phyloP scores from a whole-genome alignment of 2,888 invertebrate genomes.

The Hyppa rectilinea region DNA sequence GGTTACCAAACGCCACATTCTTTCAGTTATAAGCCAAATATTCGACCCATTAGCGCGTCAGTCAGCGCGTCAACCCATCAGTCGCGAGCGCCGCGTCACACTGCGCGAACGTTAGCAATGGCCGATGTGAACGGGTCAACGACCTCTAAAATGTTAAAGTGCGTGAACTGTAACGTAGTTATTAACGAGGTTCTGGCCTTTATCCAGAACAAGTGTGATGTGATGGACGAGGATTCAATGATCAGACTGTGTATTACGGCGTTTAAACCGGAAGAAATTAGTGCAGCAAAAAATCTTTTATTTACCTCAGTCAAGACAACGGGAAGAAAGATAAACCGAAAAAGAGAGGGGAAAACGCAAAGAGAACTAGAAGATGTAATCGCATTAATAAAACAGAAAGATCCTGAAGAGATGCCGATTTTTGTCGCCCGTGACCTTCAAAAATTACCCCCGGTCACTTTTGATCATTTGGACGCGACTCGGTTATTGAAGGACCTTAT shows the following conservation, averaged over 20 bases:
- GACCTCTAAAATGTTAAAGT: conserved; percentile 10
- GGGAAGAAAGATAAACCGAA: not conserved
- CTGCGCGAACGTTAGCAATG: not conserved
- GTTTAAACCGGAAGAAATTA: not conserved
- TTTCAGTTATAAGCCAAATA: no score
- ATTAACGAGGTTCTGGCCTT: conserved; percentile 1
- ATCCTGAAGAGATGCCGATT: conserved; percentile 8
- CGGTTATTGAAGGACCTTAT: not conserved
- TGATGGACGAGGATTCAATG: conserved; percentile 6
- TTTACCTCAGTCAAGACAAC: not conserved
- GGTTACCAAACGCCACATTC: no score
- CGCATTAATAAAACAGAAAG: conserved; percentile 3
- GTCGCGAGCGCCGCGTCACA: not conserved
- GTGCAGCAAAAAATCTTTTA: no score
- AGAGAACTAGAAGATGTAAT: not conserved
- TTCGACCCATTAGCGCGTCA: no score
- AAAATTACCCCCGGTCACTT: conserved; percentile 6
- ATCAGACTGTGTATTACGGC: conserved; percentile 2
- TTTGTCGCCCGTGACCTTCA: conserved; percentile 6
- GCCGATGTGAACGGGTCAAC: conserved; percentile 3
- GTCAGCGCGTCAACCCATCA: no score
- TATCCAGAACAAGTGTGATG: conserved; percentile 1
- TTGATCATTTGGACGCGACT: conserved; percentile 1
- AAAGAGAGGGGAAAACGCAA: not conserved
- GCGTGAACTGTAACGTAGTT: not conserved